Conservation (phyloP, 2,113 vertebrate species). For the Phaethon lepturus region DNA sequence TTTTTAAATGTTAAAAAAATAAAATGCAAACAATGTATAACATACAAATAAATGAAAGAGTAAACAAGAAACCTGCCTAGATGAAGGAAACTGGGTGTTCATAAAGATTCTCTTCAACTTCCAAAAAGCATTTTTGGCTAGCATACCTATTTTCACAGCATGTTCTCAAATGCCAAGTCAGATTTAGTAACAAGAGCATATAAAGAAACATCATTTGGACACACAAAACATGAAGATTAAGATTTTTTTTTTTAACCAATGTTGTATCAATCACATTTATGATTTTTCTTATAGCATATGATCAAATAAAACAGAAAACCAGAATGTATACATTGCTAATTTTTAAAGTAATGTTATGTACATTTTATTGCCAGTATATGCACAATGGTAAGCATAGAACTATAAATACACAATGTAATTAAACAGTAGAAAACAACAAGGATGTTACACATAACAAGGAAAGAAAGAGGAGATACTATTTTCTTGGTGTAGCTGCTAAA, state of each 20-base stretch:
- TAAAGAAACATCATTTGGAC: neutral
- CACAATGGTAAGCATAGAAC: slow-evolving; percentile 93
- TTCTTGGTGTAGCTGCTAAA: slow-evolving; percentile 71
- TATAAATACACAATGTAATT: slow-evolving; percentile 93
- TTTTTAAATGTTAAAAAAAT: neutral
- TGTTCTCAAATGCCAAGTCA: slow-evolving; percentile 1
- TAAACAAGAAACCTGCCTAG: neutral
- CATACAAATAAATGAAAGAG: neutral
- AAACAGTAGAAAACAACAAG: slow-evolving; percentile 87
- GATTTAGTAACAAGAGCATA: neutral
- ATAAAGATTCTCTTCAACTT: neutral
- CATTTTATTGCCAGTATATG: slow-evolving; percentile 95
- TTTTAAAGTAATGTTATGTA: slow-evolving; percentile 89
- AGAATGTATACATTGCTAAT: slow-evolving; percentile 53
- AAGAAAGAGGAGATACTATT: slow-evolving; percentile 70
- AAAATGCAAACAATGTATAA: neutral
- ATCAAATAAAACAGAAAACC: slow-evolving; percentile 67
- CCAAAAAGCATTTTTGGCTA: neutral
- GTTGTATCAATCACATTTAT: neutral
- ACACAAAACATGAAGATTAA: neutral
- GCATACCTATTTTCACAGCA: neutral
- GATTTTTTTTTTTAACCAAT: neutral
- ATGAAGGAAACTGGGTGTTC: neutral
- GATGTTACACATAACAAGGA: slow-evolving; percentile 80
- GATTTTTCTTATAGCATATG: neutral